Base-by-base conservation (phyloP, 53 echinoderm and acorn worm genomes). In the Luidia sarsii region DNA sequence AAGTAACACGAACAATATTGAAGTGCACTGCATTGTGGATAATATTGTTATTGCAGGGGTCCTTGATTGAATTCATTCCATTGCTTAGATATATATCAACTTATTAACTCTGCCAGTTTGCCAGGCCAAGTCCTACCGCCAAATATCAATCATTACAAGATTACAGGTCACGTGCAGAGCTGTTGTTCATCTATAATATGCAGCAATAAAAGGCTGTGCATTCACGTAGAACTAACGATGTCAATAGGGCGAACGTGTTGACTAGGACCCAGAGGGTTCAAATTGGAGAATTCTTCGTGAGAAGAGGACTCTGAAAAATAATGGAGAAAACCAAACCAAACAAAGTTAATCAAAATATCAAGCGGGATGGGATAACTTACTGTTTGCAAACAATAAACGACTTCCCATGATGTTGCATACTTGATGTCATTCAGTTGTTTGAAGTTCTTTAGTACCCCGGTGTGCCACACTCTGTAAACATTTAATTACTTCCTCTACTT, bases 1-100 rank as follows among this genome's bases (percentile, higher is more conserved):
- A 72, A 56, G 55, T 72, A 72, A 72, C 72, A 39, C 57, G 57
- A 57, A 72, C 72, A 72, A 72, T 72, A 72, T 72, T 72, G 72
- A 55, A 72, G 72, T 72, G 72, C 72, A 72, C 37, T 5, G 35
- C 72, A 52, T 72, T 72, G 72, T 72, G 53, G 56, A 72, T 72
- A 72, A 72, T 57, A 20, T 72, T 72, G 72, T 72, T 72, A 72
- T 72, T 72, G 72, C 72, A 72, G 72, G 55, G 57, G 1, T 39
- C 57, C 19, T 19, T 72, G 56, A 72, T 72, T 72, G 72, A 72
- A 72, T 72, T 72, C 72, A 72, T 72, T 56, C 72, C 56, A 72
- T 51, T 72, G 72, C 72, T 55, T 31, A 72, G 72, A 72, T 72
- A 72, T 33, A 72, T 72, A 56, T 72, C 56, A 72, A 38, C 56